phyloP scores from a whole-genome alignment of 2,797 vertebrate species.

The Neosilurus mollespiculum region DNA sequence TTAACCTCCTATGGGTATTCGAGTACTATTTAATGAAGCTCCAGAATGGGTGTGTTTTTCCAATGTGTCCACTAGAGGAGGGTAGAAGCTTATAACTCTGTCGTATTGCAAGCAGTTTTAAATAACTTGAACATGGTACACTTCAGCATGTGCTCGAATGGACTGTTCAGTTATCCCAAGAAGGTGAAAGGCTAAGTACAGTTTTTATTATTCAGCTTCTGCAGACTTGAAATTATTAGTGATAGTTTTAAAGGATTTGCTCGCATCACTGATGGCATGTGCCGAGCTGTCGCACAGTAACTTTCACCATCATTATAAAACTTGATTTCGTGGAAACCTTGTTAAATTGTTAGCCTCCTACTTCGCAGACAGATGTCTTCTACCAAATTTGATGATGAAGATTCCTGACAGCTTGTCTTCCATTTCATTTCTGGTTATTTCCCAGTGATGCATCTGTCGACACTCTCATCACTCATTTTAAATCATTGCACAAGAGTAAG shows the following conservation, averaged over 20 bases:
- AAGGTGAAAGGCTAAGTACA: neutral
- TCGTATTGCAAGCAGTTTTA: neutral
- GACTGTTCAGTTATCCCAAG: neutral
- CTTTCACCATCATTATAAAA: conserved; percentile 11
- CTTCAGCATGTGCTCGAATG: neutral
- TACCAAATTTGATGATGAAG: neutral
- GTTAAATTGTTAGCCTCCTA: neutral
- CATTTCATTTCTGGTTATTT: conserved; percentile 22
- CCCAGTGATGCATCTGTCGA: conserved; percentile 1
- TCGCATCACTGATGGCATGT: neutral
- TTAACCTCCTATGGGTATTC: neutral
- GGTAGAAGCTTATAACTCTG: neutral
- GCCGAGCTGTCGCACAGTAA: neutral
- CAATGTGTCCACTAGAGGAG: conserved; percentile 23
- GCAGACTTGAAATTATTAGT: neutral
- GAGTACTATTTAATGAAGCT: neutral
- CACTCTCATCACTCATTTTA: conserved; percentile 14
- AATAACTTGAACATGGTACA: neutral
- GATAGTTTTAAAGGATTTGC: conserved; percentile 3
- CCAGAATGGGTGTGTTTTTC: neutral
- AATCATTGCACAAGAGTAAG: neutral
- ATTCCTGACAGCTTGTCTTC: conserved; percentile 18
- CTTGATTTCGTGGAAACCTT: conserved; percentile 6
- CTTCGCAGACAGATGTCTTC: neutral
- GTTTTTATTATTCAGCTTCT: neutral